Base-by-base conservation (phyloP, 2,888 invertebrate genomes). In the Caenorhabditis sp. region DNA sequence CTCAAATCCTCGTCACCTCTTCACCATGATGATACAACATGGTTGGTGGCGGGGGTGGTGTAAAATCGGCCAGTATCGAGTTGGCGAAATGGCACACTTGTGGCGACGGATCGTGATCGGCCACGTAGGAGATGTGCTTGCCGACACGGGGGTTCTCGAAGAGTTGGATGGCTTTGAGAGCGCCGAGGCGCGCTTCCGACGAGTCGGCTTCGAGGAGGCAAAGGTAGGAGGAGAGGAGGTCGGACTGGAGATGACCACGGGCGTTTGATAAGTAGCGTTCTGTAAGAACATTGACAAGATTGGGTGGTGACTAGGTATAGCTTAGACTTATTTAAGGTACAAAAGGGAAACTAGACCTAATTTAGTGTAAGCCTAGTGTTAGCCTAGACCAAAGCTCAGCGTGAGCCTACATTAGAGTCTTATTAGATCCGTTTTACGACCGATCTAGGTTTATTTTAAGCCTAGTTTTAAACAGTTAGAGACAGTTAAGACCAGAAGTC, bases 131-230 rank as follows among this genome's bases (percentile, higher is more conserved):
- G 7, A 77, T 67, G 64, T 77, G 77, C 57, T 73, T 74, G 23
- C 66, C 54, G 25, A 72, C 67, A 36, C 77, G 66, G 10, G 63
- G 65, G 31, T 65, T 65, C 36, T 66, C 73, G 12, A 87, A 75
- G 23, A 86, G 64, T 8, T 76, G 70, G 21, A 87, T 70, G 0
- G 86, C 86, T n/a, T 84, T 76, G 49, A 85, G 70, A 20, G 87
- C 85, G 12, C 85, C 87, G 17, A 79, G 62, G 10, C 87, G 61
- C n/a, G 77, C 83, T 23, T 73, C 70, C 8, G 59, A 61, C 25
- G 78, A 78, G 7, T 78, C 75, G 58, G 84, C 82, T 59, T 87
- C 87, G 26, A 87, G 72, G 50, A 87, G 78, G 61, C 83, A 83
- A 23, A 85, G 69, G 69, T 83, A 87, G 0, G 83, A 83, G 38